Conservation (phyloP, 2,888 invertebrate species). For the Archips xylosteana region DNA sequence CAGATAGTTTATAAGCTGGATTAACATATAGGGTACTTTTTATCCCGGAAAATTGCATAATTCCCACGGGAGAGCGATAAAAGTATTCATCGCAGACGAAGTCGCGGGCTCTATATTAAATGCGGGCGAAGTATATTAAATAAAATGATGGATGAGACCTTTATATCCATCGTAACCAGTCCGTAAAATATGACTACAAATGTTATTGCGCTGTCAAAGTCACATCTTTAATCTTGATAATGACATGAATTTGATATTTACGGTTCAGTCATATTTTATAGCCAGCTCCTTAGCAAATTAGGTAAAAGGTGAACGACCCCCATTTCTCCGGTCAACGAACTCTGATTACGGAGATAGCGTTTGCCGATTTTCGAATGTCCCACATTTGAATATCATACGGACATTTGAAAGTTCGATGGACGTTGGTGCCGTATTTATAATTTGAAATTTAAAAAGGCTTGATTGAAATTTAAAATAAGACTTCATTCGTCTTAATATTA, state of each 20-base stretch:
- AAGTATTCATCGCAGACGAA: too few relatives aligned
- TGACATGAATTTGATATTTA: not conserved
- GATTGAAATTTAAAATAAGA: conserved; percentile 14
- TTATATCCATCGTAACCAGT: too few relatives aligned
- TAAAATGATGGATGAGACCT: too few relatives aligned
- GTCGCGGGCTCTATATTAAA: too few relatives aligned
- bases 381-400: conserved; percentile 57
- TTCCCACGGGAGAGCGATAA: too few relatives aligned
- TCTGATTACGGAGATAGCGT: conserved; percentile 64
- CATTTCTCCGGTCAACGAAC: conserved; percentile 51
- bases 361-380: conserved; percentile 37
- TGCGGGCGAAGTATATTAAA: too few relatives aligned
- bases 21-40: too few relatives aligned
- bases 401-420: conserved; percentile 33
- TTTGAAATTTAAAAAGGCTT: conserved; percentile 19
- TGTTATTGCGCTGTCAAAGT: not conserved
- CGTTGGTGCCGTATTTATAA: conserved; percentile 21
- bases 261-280: conserved; percentile 12
- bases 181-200: too few relatives aligned
- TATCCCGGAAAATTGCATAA: too few relatives aligned
- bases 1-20: too few relatives aligned
- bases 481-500: not conserved
- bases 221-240: conserved; percentile 1
- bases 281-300: conserved; percentile 71
- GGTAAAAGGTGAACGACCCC: conserved; percentile 76